phyloP scores from a whole-genome alignment of 2,888 invertebrate species.

The Pycnomerus fuliginosus region DNA sequence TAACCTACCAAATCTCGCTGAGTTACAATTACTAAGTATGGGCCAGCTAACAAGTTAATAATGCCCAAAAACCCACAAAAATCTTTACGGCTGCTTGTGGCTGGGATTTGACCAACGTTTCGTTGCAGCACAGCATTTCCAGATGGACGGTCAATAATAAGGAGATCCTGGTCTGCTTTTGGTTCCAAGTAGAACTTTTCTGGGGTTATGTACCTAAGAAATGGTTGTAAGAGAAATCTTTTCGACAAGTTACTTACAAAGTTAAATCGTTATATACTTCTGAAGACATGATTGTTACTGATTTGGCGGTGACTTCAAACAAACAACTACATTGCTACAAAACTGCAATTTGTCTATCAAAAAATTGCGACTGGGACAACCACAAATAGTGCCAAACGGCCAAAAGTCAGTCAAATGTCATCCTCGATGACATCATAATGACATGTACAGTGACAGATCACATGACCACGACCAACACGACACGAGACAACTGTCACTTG shows the following conservation, averaged over 20 bases:
- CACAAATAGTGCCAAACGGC: too few species aligned
- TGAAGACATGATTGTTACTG: constrained; percentile 28
- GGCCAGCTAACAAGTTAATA: constrained; percentile 79
- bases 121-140: constrained; percentile 41
- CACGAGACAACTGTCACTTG: too few species aligned
- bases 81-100: constrained; percentile 61
- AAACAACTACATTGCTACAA: constrained; percentile 18
- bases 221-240: neutral
- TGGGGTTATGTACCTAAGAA: constrained; percentile 84
- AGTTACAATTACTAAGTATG: constrained; percentile 87
- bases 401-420: too few species aligned
- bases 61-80: constrained; percentile 90
- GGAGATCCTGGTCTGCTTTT: constrained; percentile 68
- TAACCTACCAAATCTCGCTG: constrained; percentile 78
- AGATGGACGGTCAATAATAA: constrained; percentile 79
- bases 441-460: too few species aligned
- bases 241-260: constrained; percentile 40
- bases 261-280: constrained; percentile 42
- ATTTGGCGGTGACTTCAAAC: neutral
- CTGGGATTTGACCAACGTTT: constrained; percentile 63
- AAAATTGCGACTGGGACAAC: too few species aligned
- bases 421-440: too few species aligned
- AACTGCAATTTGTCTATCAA: too few species aligned
- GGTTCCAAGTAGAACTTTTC: constrained; percentile 90
- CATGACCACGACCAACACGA: too few species aligned